Evolutionary conservation across 2,113 vertebrate genomes (phyloP).

Genomic region (Ranitomeya imitator): DNA sequence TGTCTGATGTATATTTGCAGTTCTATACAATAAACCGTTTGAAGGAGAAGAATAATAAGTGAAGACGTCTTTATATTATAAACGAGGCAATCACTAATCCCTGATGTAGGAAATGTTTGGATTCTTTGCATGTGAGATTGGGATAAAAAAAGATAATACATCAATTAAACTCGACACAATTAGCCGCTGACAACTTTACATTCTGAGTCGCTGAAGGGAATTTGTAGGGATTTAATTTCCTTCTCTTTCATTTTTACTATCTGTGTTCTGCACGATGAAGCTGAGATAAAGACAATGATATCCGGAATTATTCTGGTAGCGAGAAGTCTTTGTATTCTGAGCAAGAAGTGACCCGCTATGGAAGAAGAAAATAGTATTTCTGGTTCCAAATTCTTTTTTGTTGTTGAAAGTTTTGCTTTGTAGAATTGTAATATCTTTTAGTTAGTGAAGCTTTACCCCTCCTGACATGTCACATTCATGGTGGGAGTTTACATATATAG

Average conservation of each 20-base stretch:
- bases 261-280: not conserved
- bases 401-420: not conserved
- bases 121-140: not conserved
- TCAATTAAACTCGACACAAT: constrained; percentile 31
- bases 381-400: not conserved
- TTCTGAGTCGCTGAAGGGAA: constrained; percentile 3
- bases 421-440: not conserved
- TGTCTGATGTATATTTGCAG: not conserved
- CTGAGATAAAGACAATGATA: constrained; percentile 13
- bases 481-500: too few relatives aligned
- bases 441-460: not conserved
- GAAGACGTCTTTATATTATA: not conserved
- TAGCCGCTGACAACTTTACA: constrained; percentile 17
- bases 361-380: not conserved
- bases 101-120: not conserved
- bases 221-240: constrained; percentile 18
- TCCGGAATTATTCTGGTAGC: not conserved
- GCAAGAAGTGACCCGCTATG: not conserved
- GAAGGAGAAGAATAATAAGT: not conserved
- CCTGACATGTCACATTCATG: too few relatives aligned
- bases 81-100: not conserved
- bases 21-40: not conserved
- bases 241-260: constrained; percentile 1
- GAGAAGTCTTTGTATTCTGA: not conserved
- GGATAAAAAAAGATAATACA: constrained; percentile 2